phyloP scores from a whole-genome alignment of 2,888 invertebrate species.

The Idaea biselata region DNA sequence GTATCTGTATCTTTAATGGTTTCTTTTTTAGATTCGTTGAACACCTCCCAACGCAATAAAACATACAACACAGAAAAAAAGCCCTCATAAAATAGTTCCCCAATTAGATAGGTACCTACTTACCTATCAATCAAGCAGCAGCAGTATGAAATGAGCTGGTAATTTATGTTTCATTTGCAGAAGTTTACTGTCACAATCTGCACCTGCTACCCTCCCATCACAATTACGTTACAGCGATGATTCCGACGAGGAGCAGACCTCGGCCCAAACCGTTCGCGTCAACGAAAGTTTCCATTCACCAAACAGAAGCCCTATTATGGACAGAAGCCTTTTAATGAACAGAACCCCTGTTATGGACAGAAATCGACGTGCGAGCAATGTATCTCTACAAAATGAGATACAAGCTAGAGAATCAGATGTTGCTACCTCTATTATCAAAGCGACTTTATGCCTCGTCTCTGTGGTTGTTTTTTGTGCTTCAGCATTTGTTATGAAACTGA shows the following conservation, averaged over 20 bases:
- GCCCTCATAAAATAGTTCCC: no score
- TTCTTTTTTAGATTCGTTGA: no score
- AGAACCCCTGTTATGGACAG: slow-evolving; percentile 9
- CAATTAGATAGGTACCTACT: no score
- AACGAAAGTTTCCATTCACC: slow-evolving; percentile 18
- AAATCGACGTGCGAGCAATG: background rate
- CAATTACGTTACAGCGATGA: slow-evolving; percentile 60
- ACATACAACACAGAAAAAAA: no score
- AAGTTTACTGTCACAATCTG: slow-evolving; percentile 59
- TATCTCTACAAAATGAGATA: background rate
- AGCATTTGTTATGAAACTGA: slow-evolving; percentile 6
- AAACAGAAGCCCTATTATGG: slow-evolving; percentile 11
- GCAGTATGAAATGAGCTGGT: slow-evolving; percentile 48
- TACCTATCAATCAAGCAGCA: background rate
- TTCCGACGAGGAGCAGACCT: slow-evolving; percentile 26
- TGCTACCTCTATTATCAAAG: background rate
- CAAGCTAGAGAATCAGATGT: background rate
- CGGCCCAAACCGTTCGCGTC: slow-evolving; percentile 19
- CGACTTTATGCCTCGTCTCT: slow-evolving; percentile 3
- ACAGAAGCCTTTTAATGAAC: no score
- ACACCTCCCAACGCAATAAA: no score
- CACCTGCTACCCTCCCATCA: slow-evolving; percentile 57
- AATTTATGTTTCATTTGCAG: slow-evolving; percentile 65
- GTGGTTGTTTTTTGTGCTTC: background rate
- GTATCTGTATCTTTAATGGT: no score